Conservation (phyloP, 2,888 invertebrate species). For the Dicranocentrus wangi region DNA sequence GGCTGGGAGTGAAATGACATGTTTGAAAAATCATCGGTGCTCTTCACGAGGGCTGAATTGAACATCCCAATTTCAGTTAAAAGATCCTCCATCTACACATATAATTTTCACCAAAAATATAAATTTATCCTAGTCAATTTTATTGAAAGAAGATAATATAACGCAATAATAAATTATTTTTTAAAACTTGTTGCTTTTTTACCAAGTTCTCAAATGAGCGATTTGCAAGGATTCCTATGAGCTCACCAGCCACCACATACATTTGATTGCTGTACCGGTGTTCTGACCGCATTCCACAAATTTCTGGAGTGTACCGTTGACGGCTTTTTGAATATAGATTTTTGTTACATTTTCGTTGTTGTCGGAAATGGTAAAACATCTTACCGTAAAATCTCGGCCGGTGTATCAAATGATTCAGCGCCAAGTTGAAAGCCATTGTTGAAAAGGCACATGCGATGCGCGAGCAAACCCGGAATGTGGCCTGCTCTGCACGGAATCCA, state of each 20-base stretch:
- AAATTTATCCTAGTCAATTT: background rate
- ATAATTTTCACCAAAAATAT: background rate
- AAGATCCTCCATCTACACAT: conserved; percentile 19
- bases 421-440: conserved; percentile 35
- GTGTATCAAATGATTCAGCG: conserved; percentile 36
- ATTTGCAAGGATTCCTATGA: conserved; percentile 46
- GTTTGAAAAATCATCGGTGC: conserved; percentile 39
- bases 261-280: conserved; percentile 64
- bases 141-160: background rate
- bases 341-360: background rate
- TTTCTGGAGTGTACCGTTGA: conserved; percentile 52
- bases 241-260: conserved; percentile 56
- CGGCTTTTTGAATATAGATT: conserved; percentile 39
- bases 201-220: conserved; percentile 44
- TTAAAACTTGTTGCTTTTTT: background rate
- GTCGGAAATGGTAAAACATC: too few species aligned
- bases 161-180: background rate
- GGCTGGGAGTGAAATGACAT: conserved; percentile 49
- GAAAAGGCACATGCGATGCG: conserved; percentile 61
- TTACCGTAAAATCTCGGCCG: conserved; percentile 60
- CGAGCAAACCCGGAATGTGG: conserved; percentile 65
- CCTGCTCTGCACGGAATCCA: conserved; percentile 55
- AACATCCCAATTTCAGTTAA: conserved; percentile 66
- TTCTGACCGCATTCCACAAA: conserved; percentile 53
- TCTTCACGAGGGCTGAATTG: conserved; percentile 37